phyloP scores from a whole-genome alignment of 2,888 invertebrate genomes.

The Aphidius colemani region DNA sequence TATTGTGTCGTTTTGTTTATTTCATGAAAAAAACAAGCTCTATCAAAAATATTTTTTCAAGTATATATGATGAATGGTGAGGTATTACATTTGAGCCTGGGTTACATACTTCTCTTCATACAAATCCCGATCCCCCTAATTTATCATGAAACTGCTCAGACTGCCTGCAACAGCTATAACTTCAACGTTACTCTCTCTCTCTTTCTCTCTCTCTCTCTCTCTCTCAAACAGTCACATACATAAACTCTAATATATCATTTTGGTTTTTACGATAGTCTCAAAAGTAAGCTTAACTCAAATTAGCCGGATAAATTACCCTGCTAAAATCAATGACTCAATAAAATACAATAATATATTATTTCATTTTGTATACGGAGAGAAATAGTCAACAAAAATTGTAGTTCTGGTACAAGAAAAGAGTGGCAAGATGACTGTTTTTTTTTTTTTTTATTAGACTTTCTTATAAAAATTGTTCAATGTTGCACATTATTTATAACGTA shows the following conservation, averaged over 20 bases:
- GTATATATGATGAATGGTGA: slow-evolving; percentile 54
- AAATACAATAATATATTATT: too few relatives aligned
- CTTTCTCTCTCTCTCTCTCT: slow-evolving; percentile 26
- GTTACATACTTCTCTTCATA: slow-evolving; percentile 59
- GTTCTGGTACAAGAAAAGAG: too few relatives aligned
- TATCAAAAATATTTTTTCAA: slow-evolving; percentile 1
- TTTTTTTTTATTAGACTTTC: too few relatives aligned
- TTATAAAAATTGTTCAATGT: too few relatives aligned
- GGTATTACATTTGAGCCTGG: slow-evolving; percentile 54
- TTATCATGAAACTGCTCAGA: slow-evolving; percentile 50
- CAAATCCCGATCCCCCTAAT: slow-evolving; percentile 49
- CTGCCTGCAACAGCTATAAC: slow-evolving; percentile 54
- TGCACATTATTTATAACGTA: too few relatives aligned
- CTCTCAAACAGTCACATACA: slow-evolving; percentile 20
- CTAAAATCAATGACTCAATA: too few relatives aligned
- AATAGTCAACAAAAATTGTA: too few relatives aligned
- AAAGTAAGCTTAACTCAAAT: slow-evolving; percentile 34
- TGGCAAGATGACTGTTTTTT: too few relatives aligned
- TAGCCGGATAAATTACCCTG: slow-evolving; percentile 42
- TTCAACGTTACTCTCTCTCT: slow-evolving; percentile 29
- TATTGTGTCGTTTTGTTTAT: neutral
- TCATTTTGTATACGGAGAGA: too few relatives aligned
- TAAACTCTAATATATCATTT: slow-evolving; percentile 12
- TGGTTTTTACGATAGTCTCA: slow-evolving; percentile 14
- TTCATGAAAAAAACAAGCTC: neutral